Conservation (phyloP, 2,888 invertebrate species). For the Geotrupes spiniger region DNA sequence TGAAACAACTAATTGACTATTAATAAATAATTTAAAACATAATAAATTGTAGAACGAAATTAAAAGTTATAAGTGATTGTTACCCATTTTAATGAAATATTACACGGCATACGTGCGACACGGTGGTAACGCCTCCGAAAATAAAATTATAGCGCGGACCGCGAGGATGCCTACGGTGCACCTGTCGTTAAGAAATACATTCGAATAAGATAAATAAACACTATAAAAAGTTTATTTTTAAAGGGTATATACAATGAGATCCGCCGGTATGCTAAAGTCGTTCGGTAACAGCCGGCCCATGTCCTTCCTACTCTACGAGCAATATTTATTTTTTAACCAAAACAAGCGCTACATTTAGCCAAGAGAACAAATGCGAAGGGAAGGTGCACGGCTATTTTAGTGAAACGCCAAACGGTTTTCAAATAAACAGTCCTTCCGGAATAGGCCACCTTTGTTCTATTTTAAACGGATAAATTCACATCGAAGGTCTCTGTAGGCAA, state of each 20-base stretch:
- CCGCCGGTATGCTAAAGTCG: constrained; percentile 11
- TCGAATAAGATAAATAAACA: constrained; percentile 20
- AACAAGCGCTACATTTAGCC: constrained; percentile 34
- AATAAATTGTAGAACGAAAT: no score
- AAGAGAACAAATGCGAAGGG: constrained; percentile 8
- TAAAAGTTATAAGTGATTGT: no score
- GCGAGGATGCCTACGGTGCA: constrained; percentile 19
- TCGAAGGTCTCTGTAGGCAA: no score
- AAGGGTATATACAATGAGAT: constrained; percentile 19
- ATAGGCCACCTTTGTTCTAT: constrained; percentile 18
- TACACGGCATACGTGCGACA: no score
- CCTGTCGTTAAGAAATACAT: constrained; percentile 21
- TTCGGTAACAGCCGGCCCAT: constrained; percentile 35
- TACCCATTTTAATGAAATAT: no score
- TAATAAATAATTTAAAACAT: no score
- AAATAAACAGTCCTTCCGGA: constrained; percentile 23
- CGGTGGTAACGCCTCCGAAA: no score
- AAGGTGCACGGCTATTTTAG: constrained; percentile 18
- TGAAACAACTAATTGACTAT: constrained; percentile 11
- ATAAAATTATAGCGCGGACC: constrained; percentile 12
- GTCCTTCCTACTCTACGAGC: constrained; percentile 34
- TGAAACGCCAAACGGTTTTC: constrained; percentile 20
- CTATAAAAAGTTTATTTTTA: constrained; percentile 22
- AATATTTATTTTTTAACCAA: constrained; percentile 42
- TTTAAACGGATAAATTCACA: no score